These are phyloP conservation scores for Tinea semifulvella DNA, from an alignment of 2,888 invertebrate species.

Conservation along the genomic window DNA sequence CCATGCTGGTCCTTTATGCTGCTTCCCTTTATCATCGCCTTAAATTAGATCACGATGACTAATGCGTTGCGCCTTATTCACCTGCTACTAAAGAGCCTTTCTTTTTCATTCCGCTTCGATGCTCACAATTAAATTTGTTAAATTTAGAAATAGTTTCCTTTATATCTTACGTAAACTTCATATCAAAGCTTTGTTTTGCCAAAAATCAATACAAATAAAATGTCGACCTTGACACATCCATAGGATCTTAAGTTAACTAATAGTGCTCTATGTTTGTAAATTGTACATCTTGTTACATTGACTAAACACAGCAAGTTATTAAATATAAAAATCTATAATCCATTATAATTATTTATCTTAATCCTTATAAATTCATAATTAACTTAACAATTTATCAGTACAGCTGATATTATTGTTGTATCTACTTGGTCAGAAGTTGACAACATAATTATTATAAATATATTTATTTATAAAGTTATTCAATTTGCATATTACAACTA, in stretches of 20 bases:
- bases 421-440: not conserved
- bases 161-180: slow-evolving; percentile 10
- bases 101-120: slow-evolving; percentile 66
- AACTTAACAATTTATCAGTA: slow-evolving; percentile 2
- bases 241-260: slow-evolving; percentile 16
- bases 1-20: slow-evolving; percentile 23
- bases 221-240: slow-evolving; percentile 58
- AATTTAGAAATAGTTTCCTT: slow-evolving; percentile 31
- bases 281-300: not conserved
- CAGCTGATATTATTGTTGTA: not conserved
- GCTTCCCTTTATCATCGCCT: slow-evolving; percentile 59
- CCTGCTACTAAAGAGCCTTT: slow-evolving; percentile 66
- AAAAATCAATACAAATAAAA: slow-evolving; percentile 66
- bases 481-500: not conserved
- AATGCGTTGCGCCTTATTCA: slow-evolving; percentile 64
- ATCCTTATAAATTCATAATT: not conserved
- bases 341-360: not conserved
- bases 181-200: slow-evolving; percentile 41
- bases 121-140: slow-evolving; percentile 54
- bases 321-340: not conserved
- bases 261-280: slow-evolving; percentile 16
- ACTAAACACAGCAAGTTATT: no score
- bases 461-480: not conserved
- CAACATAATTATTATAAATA: not conserved
- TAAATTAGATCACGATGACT: slow-evolving; percentile 66